Percentiles rank a stretch among this genome's conserved stretches.
Conservation (phyloP, 2,888 invertebrate genomes). For the Toxonevra muliebris region DNA sequence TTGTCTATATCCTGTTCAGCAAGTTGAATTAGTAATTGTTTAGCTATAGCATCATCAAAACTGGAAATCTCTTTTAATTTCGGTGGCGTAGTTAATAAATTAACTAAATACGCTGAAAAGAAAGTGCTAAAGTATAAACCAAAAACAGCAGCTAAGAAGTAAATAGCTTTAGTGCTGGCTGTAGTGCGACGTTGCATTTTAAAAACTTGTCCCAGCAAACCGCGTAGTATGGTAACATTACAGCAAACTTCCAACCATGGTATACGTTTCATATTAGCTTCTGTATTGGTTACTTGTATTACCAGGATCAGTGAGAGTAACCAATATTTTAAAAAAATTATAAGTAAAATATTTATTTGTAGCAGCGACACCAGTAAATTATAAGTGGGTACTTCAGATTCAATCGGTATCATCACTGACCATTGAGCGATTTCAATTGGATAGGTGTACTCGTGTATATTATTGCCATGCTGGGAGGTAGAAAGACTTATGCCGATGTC, state of each 20-base stretch:
- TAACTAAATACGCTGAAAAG: constrained; percentile 6
- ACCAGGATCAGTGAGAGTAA: constrained; percentile 11
- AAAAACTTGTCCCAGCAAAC: constrained; percentile 9
- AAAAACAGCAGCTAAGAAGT: neutral
- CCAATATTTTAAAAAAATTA: constrained; percentile 5
- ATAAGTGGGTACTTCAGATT: neutral
- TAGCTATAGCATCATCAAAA: neutral
- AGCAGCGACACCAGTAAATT: constrained; percentile 9
- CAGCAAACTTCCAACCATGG: too few species aligned
- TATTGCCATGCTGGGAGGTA: neutral
- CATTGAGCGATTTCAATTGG: constrained; percentile 12
- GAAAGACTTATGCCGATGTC: constrained; percentile 21
- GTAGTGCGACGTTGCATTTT: neutral
- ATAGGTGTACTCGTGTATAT: constrained; percentile 2
- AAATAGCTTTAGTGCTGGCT: neutral
- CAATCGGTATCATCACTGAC: constrained; percentile 15
- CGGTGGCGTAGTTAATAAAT: constrained; percentile 22
- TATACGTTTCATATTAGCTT: too few species aligned
- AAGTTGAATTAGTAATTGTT: constrained; percentile 9
- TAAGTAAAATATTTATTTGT: neutral
- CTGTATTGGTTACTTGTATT: neutral
- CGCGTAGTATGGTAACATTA: neutral
- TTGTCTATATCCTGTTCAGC: neutral
- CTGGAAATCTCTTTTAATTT: neutral
- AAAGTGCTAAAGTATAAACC: constrained; percentile 11